These are phyloP conservation scores for Neuroterus valhalla DNA, from an alignment of 1,140 invertebrate species.

Conservation along the genomic window DNA sequence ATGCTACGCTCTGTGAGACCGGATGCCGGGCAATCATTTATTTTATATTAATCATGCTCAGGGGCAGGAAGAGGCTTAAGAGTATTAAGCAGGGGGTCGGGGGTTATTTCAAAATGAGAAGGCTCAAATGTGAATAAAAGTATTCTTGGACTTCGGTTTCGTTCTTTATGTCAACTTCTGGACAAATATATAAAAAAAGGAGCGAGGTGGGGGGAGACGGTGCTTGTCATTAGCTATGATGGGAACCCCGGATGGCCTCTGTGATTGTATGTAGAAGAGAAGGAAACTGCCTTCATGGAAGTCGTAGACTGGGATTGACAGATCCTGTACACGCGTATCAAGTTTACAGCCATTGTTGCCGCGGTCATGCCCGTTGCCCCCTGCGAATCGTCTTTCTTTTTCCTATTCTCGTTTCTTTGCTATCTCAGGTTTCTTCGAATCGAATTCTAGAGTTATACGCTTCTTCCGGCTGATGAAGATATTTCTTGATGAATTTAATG, in stretches of 20 bases:
- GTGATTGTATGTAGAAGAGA: slow-evolving; percentile 46
- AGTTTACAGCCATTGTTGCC: slow-evolving; percentile 64
- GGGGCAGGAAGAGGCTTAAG: slow-evolving; percentile 58
- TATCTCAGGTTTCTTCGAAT: background rate
- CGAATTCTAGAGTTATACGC: background rate
- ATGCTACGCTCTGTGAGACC: slow-evolving; percentile 66
- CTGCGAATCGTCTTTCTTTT: slow-evolving; percentile 55
- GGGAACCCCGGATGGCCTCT: slow-evolving; percentile 65
- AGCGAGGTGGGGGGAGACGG: slow-evolving; percentile 45
- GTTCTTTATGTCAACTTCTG: slow-evolving; percentile 29
- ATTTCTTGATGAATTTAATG: background rate
- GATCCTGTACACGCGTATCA: slow-evolving; percentile 63
- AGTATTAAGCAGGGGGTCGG: slow-evolving; percentile 55
- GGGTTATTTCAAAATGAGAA: slow-evolving; percentile 35
- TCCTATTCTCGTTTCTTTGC: slow-evolving; percentile 7
- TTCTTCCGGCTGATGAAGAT: background rate
- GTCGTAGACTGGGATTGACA: slow-evolving; percentile 71
- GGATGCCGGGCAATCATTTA: slow-evolving; percentile 73
- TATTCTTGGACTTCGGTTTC: slow-evolving; percentile 48
- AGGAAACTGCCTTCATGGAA: slow-evolving; percentile 68
- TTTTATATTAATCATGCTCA: slow-evolving; percentile 73
- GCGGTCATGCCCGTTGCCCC: slow-evolving; percentile 69
- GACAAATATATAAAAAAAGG: slow-evolving; percentile 25
- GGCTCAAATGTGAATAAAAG: slow-evolving; percentile 47
- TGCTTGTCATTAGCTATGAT: slow-evolving; percentile 73